Base-by-base conservation (phyloP, 2,888 invertebrate species). In the Cantharis rufa region DNA sequence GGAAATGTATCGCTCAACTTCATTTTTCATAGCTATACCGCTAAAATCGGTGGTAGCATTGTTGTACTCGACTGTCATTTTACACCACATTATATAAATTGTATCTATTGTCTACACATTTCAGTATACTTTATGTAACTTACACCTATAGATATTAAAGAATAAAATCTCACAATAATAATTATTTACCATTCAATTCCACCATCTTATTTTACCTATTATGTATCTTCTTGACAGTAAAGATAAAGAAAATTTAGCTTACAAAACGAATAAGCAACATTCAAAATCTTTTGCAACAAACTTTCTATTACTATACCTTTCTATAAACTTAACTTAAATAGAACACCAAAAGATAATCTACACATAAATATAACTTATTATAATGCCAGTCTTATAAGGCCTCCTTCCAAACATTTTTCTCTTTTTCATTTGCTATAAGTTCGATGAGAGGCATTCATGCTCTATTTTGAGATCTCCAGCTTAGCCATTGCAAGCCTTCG, bases 1-100 rank as follows among this genome's bases (percentile, higher is more conserved):
- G 64, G 64, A 66, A 66, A 66, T 66, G 64, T 66, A 66, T 66
- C 64, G 64, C 64, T 66, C 64, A 66, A 66, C 64, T 66, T 21
- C 24, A 66, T 66, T 66, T 66, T 66, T 66, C 64, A n/a, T 66
- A 66, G 64, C 64, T 66, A n/a, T 66, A 66, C 21, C 16, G 18
- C 24, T 66, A 66, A 66, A 66, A 66, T 66, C 64, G 24, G 64
- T n/a, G 21, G n/a, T 48, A 48, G 64, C 64, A 66, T 66, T 66
- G 64, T 66, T 24, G 64, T 66, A 48, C 48, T 48, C 48, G n/a
- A 48, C 48, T 48, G 64, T 66, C 64, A 24, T 66, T 66, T 66
- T 66, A 13, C 24, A 66, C 64, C 18, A 63, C 18, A 18, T 63
- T 18, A 15, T 63, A 63, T 18, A 63, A 18, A 63, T 21, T 66